A percentile compares a stretch with the other conserved stretches of the same genome.
phyloP scores from a whole-genome alignment of 2,797 vertebrate species.

The Myotis findleyi region DNA sequence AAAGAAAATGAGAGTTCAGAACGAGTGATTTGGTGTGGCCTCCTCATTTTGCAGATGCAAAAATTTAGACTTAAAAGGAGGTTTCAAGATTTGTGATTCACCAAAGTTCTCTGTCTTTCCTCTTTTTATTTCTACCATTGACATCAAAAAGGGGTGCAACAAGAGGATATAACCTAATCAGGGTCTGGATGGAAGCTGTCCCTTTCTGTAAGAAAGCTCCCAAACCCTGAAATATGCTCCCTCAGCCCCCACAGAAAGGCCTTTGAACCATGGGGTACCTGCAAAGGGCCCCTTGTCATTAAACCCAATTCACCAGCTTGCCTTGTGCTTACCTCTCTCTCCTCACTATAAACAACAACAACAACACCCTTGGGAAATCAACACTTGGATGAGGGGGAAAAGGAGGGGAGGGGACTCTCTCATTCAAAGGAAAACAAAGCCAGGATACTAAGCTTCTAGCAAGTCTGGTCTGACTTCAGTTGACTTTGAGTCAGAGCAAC shows the following conservation, averaged over 20 bases:
- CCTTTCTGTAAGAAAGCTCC: not conserved
- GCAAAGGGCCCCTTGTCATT: not conserved
- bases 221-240: not conserved
- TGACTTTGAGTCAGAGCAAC: not conserved
- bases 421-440: not conserved
- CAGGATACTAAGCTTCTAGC: not conserved
- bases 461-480: not conserved
- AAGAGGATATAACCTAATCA: not conserved
- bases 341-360: not conserved
- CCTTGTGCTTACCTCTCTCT: not conserved
- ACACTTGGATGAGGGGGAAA: not conserved
- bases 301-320: not conserved
- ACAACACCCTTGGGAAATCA: not conserved
- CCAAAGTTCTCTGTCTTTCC: not conserved
- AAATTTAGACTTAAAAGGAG: not conserved
- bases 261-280: not conserved
- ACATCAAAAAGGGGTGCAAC: not conserved
- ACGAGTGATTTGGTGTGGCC: not conserved
- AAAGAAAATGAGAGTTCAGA: not conserved
- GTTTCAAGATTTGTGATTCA: not conserved
- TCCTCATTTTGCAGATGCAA: conserved; percentile 33
- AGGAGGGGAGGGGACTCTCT: not conserved
- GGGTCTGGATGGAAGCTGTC: not conserved
- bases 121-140: not conserved
- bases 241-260: not conserved